phyloP scores from a whole-genome alignment of 2,113 vertebrate genomes.

The Bolborhynchus lineola region DNA sequence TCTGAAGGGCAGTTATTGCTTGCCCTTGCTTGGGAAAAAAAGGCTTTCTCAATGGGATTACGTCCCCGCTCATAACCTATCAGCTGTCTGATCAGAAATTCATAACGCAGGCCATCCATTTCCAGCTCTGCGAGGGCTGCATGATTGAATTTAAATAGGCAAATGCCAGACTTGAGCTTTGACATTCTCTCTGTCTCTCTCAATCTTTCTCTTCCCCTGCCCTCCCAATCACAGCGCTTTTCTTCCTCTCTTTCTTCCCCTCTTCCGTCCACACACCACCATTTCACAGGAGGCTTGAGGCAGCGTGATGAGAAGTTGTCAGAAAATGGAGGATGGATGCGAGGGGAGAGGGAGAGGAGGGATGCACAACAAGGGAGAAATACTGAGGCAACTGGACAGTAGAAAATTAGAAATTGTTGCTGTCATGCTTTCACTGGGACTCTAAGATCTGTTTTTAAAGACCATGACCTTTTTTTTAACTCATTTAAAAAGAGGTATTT shows the following conservation, averaged over 20 bases:
- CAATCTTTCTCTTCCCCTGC: slow-evolving; percentile 60
- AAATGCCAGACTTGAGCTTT: slow-evolving; percentile 80
- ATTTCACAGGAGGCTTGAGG: slow-evolving; percentile 62
- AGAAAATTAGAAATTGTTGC: slow-evolving; percentile 62
- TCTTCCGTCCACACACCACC: slow-evolving; percentile 43
- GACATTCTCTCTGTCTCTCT: slow-evolving; percentile 76
- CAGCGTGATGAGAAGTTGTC: slow-evolving; percentile 35
- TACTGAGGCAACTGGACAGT: slow-evolving; percentile 2
- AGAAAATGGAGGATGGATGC: slow-evolving; percentile 70
- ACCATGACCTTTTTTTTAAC: background rate
- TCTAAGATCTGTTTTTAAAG: slow-evolving; percentile 31
- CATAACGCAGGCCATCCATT: slow-evolving; percentile 79
- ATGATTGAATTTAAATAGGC: slow-evolving; percentile 88
- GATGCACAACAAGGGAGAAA: background rate
- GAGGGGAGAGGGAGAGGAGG: slow-evolving; percentile 37
- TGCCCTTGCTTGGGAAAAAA: slow-evolving; percentile 73
- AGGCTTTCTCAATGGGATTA: slow-evolving; percentile 79
- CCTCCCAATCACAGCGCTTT: slow-evolving; percentile 46
- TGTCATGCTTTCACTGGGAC: slow-evolving; percentile 30
- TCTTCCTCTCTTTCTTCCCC: slow-evolving; percentile 36
- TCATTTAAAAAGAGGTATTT: slow-evolving; percentile 50
- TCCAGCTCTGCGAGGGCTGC: slow-evolving; percentile 74
- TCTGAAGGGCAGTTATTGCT: slow-evolving; percentile 75
- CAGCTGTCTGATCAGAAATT: slow-evolving; percentile 84
- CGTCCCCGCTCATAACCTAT: slow-evolving; percentile 77